Evolutionary conservation across 2,113 vertebrate species (phyloP), one percentile per base, ranked within the genome.

Genomic region (Oplegnathus fasciatus): DNA sequence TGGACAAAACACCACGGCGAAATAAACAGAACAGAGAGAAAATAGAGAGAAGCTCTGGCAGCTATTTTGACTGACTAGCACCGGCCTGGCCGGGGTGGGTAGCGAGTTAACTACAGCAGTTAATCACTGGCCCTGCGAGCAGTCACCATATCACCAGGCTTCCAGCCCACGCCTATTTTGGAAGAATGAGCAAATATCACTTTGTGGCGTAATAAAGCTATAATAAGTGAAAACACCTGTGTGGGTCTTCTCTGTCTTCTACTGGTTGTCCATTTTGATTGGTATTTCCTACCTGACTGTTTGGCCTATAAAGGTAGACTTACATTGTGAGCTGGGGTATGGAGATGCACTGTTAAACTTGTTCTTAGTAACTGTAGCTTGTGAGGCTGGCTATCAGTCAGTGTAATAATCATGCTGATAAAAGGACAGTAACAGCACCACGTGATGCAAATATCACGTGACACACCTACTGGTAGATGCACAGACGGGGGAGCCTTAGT

Each of bases 311-410:
- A 60, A 15, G 42, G 42, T 11, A 44, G 42, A 10, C 42, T 44
- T 44, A 44, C 2, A 44, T 44, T 69, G 28, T 58, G 50, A 44
- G 50, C 72, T 22, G 42, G n/a, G 13, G 20, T 37, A 58, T 57
- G 2, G 6, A 75, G 62, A 74, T 57, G 14, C 61, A 68, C 48
- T 78, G 55, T 75, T 79, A 57, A 58, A 69, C 48, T 30, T 37
- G 80, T 44, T 75, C 42, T 34, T 40, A 4, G 26, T 70, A 20
- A 57, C 30, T 67, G 42, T 34, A 44, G 58, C 30, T 37, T 82
- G n/a, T 22, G 22, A 64, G 18, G 6, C 55, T 44, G 55, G 52
- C 8, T 7, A 42, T 58, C 71, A 58, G 26, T 34, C 2, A 28
- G 32, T 64, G 46, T 44, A 48, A 65, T n/a, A 66, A 30, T 52